phyloP scores from a whole-genome alignment of 2,888 invertebrate species.

The Sycophila texana region DNA sequence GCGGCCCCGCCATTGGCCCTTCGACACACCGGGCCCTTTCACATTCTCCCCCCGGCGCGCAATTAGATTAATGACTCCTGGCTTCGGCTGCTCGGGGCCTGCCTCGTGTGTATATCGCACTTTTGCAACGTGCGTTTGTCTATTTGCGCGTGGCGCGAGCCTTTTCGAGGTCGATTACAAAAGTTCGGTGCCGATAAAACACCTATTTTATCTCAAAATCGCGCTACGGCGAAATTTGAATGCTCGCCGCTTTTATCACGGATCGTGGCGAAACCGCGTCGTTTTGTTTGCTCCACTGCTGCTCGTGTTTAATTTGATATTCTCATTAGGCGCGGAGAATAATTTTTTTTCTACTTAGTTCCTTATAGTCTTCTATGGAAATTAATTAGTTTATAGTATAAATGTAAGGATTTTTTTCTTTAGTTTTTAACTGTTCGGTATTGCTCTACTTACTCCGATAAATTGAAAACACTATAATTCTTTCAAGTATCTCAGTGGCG shows the following conservation, averaged over 20 bases:
- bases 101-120: background rate
- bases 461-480: no score
- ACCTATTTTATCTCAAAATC: constrained; percentile 23
- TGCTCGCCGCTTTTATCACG: constrained; percentile 22
- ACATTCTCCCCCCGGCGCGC: constrained; percentile 36
- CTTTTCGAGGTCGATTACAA: constrained; percentile 50
- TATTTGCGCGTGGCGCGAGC: background rate
- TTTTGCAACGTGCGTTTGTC: constrained; percentile 24
- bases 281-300: background rate
- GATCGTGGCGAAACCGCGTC: background rate
- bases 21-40: constrained; percentile 30
- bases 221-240: constrained; percentile 41
- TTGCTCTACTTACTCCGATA: no score
- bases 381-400: background rate
- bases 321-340: background rate
- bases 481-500: no score
- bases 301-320: background rate
- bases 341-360: background rate
- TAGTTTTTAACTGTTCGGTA: no score
- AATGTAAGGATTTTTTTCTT: background rate
- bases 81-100: background rate
- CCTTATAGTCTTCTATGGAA: background rate
- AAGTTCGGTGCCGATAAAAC: constrained; percentile 26
- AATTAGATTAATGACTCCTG: constrained; percentile 50
- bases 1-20: constrained; percentile 45